These are phyloP conservation scores for Podarcis siculus DNA, from an alignment of 2,797 vertebrate genomes.

Conservation along the genomic window DNA sequence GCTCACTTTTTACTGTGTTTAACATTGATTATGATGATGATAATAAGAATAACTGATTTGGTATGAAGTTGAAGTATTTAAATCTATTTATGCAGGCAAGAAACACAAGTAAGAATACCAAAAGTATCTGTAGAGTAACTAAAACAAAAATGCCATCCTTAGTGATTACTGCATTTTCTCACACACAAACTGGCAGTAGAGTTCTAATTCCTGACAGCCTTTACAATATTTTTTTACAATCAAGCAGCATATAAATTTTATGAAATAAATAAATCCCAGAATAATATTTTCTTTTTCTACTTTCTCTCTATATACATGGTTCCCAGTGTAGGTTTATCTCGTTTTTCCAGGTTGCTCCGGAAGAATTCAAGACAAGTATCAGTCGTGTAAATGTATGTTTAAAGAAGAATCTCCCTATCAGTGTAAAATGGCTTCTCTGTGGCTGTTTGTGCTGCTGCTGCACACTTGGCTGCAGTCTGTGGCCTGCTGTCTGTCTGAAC, in stretches of 20 bases:
- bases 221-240: no score
- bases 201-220: neutral
- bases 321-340: conserved; percentile 43
- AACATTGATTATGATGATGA: no score
- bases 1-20: neutral
- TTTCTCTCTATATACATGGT: neutral
- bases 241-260: neutral
- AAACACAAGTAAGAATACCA: neutral
- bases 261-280: neutral
- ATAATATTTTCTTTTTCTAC: neutral
- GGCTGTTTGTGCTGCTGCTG: conserved; percentile 99
- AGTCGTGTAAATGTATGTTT: conserved; percentile 92
- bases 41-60: neutral
- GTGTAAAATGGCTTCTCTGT: conserved; percentile 97
- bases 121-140: neutral
- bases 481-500: conserved; percentile 99
- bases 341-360: conserved; percentile 90
- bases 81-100: neutral
- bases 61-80: neutral
- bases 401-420: conserved; percentile 96
- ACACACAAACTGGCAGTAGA: no score
- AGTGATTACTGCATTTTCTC: neutral
- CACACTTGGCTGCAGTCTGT: conserved; percentile 96
- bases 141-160: neutral
- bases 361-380: conserved; percentile 98